A percentile compares a stretch with the other conserved stretches of the same genome.
Evolutionary conservation across 2,888 invertebrate genomes (phyloP).

Genomic region (Andrena chrysosceles): DNA sequence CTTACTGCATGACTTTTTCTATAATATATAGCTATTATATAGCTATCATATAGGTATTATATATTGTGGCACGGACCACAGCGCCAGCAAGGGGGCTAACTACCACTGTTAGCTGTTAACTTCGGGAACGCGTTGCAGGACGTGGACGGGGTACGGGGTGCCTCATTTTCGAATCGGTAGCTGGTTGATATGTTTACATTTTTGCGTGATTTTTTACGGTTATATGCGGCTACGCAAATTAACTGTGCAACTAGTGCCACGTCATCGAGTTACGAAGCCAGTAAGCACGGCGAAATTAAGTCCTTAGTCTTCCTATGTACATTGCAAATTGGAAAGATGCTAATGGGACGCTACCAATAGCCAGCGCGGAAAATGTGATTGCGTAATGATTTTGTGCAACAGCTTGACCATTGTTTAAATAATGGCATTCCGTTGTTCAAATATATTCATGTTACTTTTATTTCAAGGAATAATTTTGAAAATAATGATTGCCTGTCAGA

Average conservation of each 20-base stretch:
- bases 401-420: background rate
- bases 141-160: no score
- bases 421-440: background rate
- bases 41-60: no score
- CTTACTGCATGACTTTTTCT: no score
- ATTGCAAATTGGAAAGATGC: conserved; percentile 25
- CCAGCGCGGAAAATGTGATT: background rate
- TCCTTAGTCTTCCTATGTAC: conserved; percentile 29
- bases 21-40: no score
- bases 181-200: conserved; percentile 64
- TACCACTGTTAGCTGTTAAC: no score
- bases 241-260: conserved; percentile 50
- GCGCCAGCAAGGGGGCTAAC: no score
- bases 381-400: background rate
- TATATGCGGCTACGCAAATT: conserved; percentile 42
- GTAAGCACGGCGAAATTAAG: conserved; percentile 21
- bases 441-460: background rate
- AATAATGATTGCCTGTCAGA: no score
- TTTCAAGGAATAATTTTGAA: no score
- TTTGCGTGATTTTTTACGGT: conserved; percentile 40
- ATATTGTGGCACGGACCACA: no score
- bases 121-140: no score
- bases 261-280: conserved; percentile 24
- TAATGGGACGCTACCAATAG: conserved; percentile 9
- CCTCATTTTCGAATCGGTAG: no score